Percentiles rank a stretch among this genome's conserved stretches.
Conservation (phyloP, 35 echinoderm and acorn worm genomes). For the Stichopus chloronotus region DNA sequence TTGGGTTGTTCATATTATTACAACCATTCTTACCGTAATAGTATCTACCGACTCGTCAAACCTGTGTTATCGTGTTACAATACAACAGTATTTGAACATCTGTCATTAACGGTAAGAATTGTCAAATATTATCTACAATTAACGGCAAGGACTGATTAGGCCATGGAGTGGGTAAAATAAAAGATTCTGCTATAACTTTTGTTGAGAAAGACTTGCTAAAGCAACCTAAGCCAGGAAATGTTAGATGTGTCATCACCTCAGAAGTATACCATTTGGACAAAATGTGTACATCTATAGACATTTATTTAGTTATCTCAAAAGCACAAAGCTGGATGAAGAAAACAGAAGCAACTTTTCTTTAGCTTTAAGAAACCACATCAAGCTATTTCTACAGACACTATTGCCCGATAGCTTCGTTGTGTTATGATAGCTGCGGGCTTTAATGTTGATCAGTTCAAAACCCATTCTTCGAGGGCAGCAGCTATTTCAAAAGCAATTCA, state of each 20-base stretch:
- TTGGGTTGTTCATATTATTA: no score
- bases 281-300: slow-evolving; percentile 37
- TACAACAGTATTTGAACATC: no score
- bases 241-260: slow-evolving; percentile 17
- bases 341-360: slow-evolving; percentile 56
- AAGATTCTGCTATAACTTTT: slow-evolving; percentile 15
- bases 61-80: no score
- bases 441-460: neutral
- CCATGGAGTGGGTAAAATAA: no score
- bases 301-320: slow-evolving; percentile 40
- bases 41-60: no score
- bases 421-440: slow-evolving; percentile 21
- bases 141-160: no score
- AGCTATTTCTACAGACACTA: slow-evolving; percentile 50
- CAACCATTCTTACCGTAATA: no score
- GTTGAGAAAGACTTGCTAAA: slow-evolving; percentile 39
- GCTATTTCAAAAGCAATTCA: neutral
- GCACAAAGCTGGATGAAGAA: neutral
- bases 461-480: neutral
- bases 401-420: slow-evolving; percentile 41
- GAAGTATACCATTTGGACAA: slow-evolving; percentile 30
- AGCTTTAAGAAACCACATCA: slow-evolving; percentile 57
- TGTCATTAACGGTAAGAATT: no score
- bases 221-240: slow-evolving; percentile 48
- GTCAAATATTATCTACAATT: no score